These are phyloP conservation scores for Stenchaetothrips biformis DNA, from an alignment of 2,888 invertebrate genomes.

Conservation along the genomic window DNA sequence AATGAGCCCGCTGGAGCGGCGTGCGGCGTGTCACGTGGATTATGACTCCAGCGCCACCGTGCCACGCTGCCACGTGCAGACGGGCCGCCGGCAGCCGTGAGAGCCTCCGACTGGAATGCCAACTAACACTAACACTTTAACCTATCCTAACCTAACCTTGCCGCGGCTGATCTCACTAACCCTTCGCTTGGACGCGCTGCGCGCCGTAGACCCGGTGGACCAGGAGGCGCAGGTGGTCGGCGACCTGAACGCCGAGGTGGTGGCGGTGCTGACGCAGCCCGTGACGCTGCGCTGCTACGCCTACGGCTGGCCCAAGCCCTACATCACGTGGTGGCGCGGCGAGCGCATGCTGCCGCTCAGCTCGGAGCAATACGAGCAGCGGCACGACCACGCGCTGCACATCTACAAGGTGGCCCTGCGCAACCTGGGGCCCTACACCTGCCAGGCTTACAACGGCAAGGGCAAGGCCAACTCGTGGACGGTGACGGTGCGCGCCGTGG, in stretches of 20 bases:
- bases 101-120: not conserved
- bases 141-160: not conserved
- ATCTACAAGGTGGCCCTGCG: conserved; percentile 65
- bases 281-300: conserved; percentile 72
- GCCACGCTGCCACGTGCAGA: not conserved
- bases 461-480: conserved; percentile 73
- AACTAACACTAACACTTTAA: conserved; percentile 30
- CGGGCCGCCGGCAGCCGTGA: not conserved
- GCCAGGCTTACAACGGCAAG: conserved; percentile 81
- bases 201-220: conserved; percentile 55
- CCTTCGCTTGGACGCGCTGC: conserved; percentile 34
- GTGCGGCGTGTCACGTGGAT: not conserved
- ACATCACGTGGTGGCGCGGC: conserved; percentile 80
- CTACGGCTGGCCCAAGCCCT: conserved; percentile 73
- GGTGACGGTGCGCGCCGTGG: conserved; percentile 65
- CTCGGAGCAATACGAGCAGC: conserved; percentile 64
- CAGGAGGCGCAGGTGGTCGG: conserved; percentile 62
- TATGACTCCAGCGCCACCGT: not conserved
- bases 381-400: conserved; percentile 66
- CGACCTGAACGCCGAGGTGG: conserved; percentile 57
- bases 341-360: conserved; percentile 67
- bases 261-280: conserved; percentile 66
- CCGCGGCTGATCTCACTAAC: conserved; percentile 27
- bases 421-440: conserved; percentile 80
- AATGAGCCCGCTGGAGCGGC: not conserved